Evolutionary conservation across 1,140 invertebrate species (phyloP).

Genomic region (Aporrectodea caliginosa): DNA sequence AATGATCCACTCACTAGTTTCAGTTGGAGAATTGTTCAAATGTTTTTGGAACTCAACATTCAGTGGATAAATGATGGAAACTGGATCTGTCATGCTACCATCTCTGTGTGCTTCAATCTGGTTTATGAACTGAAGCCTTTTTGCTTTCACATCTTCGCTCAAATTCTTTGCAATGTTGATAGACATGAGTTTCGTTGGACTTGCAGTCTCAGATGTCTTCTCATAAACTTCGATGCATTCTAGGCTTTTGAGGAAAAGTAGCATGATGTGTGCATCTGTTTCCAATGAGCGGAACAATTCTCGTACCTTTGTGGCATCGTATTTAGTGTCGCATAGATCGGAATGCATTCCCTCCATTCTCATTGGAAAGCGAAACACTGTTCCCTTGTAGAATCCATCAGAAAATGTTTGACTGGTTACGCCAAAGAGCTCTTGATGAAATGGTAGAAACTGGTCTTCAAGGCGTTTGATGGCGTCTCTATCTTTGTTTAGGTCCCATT

Average conservation of each 20-base stretch:
- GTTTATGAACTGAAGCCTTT: background rate
- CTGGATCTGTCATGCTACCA: background rate
- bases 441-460: constrained; percentile 19
- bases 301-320: background rate
- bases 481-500: constrained; percentile 7
- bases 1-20: constrained; percentile 14
- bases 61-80: constrained; percentile 1
- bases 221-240: constrained; percentile 15
- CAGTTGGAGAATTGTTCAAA: background rate
- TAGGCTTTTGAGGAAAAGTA: constrained; percentile 16
- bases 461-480: constrained; percentile 2
- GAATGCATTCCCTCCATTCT: constrained; percentile 20
- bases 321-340: constrained; percentile 5
- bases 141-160: background rate
- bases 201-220: background rate
- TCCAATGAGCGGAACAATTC: constrained; percentile 19
- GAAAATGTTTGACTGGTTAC: constrained; percentile 8
- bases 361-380: constrained; percentile 25
- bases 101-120: background rate
- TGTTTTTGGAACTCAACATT: background rate
- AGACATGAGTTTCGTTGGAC: background rate
- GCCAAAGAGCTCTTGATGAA: constrained; percentile 6
- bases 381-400: constrained; percentile 3
- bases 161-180: background rate
- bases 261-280: background rate